Base-by-base conservation (phyloP, 2,113 vertebrate species). In the Ageneiosus marmoratus region DNA sequence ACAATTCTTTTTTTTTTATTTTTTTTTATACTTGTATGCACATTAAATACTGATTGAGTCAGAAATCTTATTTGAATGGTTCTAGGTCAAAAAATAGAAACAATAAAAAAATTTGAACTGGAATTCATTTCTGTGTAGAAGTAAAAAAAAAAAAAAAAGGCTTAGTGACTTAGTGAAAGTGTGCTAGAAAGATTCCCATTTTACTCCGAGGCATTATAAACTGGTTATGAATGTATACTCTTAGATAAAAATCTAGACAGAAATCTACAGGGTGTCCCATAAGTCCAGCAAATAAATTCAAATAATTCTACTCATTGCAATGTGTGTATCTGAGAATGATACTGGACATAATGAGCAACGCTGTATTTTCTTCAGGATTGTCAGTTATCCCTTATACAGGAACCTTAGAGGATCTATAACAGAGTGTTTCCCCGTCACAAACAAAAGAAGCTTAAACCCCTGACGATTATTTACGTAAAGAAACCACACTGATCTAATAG, bases 1-100 rank as follows among this genome's bases (percentile, higher is more conserved):
- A 88, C 89, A 91, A 90, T 86, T 91, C 89, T 90, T 91, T 10
- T 10, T 20, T 32, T 22, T 90, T 91, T 10, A 4, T 20, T 32
- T 22, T 20, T 55, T 55, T 34, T 4, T 87, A 85, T 87, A 3
- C 88, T 89, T 86, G 88, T 87, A 90, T 89, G 92, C 87, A 91
- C 89, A 92, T 92, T 93, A 91, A 93, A 94, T 92, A 93, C 86
- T 85, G 84, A 91, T 87, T 85, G 89, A 84, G 79, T 50, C 76
- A 78, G 3, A 75, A 53, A 76, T 79, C 86, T 88, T 91, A 91
- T 86, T 87, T 91, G 81, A 91, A 91, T 86, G 34, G 70, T 82
- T 32, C 53, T 44, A 24, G 22, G 20, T 86, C 29, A n/a, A 78
- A 72, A 87, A 67, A 87, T 86, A 82, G 89, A 87, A 84, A 24